Percentiles rank a stretch among this genome's conserved stretches.
Conservation (phyloP, 2,888 invertebrate species). For the Ophraella communa region DNA sequence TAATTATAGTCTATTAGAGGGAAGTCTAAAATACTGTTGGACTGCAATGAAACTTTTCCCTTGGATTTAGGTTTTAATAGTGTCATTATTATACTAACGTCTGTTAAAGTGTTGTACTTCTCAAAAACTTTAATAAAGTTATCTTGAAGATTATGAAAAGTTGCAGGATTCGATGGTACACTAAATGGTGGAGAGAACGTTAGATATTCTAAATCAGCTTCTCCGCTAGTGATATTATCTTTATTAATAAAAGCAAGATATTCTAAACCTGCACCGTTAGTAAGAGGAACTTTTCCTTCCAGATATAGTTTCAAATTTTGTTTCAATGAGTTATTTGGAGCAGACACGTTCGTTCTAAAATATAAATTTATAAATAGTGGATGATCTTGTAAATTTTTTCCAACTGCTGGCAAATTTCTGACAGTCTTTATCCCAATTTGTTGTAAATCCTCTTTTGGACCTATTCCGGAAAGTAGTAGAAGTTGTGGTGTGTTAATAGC, state of each 20-base stretch:
- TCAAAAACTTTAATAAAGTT: background rate
- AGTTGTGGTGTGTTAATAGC: conserved; percentile 85
- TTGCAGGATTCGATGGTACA: background rate
- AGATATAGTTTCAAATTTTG: conserved; percentile 16
- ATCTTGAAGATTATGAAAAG: conserved; percentile 9
- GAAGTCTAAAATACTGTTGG: conserved; percentile 47
- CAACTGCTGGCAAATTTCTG: conserved; percentile 72
- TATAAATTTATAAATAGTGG: conserved; percentile 10
- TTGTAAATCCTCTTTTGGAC: conserved; percentile 68
- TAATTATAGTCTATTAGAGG: conserved; percentile 48
- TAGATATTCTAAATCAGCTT: conserved; percentile 43
- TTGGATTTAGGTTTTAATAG: conserved; percentile 48
- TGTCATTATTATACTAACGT: conserved; percentile 34
- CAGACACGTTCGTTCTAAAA: conserved; percentile 10
- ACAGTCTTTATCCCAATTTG: conserved; percentile 68
- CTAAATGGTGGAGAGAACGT: conserved; percentile 60
- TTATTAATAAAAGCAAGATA: conserved; percentile 15
- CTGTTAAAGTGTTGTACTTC: conserved; percentile 23
- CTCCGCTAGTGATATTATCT: conserved; percentile 27
- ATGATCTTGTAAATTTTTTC: conserved; percentile 83
- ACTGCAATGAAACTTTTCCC: conserved; percentile 46
- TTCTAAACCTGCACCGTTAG: conserved; percentile 13
- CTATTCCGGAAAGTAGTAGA: conserved; percentile 84
- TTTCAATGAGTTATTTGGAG: background rate
- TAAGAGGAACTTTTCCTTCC: conserved; percentile 10